These are phyloP conservation scores for Pseudomugil tenellus DNA, from an alignment of 2,797 vertebrate species.

Conservation along the genomic window DNA sequence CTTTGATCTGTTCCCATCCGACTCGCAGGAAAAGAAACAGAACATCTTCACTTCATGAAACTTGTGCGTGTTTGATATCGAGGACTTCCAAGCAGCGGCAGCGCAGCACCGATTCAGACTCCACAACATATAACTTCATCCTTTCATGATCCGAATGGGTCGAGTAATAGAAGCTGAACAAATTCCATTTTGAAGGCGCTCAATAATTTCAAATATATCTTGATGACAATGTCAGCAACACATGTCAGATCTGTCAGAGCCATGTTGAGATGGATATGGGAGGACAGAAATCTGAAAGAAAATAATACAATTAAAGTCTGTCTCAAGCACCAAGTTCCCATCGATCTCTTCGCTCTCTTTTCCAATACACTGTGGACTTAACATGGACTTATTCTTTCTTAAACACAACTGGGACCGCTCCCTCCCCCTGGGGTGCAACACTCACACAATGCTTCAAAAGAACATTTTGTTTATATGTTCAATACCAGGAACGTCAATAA, in stretches of 20 bases:
- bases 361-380: conserved; percentile 76
- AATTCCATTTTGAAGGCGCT: conserved; percentile 68
- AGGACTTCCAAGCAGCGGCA: conserved; percentile 34
- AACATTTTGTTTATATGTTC: conserved; percentile 82
- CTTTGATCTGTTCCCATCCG: conserved; percentile 80
- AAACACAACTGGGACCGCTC: conserved; percentile 69
- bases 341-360: conserved; percentile 70
- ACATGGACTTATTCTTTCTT: conserved; percentile 82
- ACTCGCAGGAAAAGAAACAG: conserved; percentile 57
- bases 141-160: conserved; percentile 25
- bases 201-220: conserved; percentile 74
- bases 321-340: conserved; percentile 66
- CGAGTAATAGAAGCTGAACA: conserved; percentile 58
- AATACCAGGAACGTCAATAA: conserved; percentile 76
- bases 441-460: conserved; percentile 78
- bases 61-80: conserved; percentile 61
- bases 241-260: conserved; percentile 74
- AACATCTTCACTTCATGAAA: conserved; percentile 67
- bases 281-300: conserved; percentile 71
- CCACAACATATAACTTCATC: conserved; percentile 36
- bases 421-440: conserved; percentile 54
- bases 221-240: conserved; percentile 71
- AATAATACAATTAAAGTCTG: conserved; percentile 75
- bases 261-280: conserved; percentile 62
- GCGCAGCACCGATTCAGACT: conserved; percentile 20